Evolutionary conservation across 2,797 vertebrate genomes (phyloP), one percentile per base, ranked within the genome.

Genomic region (Halcyon leucocephala): DNA sequence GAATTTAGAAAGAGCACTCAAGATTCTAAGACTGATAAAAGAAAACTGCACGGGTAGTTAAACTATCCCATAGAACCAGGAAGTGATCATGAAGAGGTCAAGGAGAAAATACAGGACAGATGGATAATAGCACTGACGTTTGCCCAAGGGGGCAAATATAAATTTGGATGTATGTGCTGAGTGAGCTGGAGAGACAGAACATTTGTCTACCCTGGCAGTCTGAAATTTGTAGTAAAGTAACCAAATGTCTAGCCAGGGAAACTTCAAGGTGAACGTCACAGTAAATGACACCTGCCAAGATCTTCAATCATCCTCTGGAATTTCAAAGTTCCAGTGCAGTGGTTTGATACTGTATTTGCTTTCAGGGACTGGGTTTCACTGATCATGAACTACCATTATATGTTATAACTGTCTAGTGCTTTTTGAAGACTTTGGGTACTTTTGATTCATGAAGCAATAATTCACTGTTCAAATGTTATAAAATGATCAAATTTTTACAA

Each of bases 11-110:
- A 95, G 49, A 51, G 29, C 87, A 82, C 31, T 54, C 57, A 96
- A 92, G 85, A 96, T 96, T 97, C 92, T 80, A 95, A 93, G 95
- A 97, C 41, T 86, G 89, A 94, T 81, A 92, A 84, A 91, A 94
- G 76, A 88, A 95, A 70, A 93, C 58, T 86, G 62, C 78, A 64
- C 77, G 94, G 89, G 61, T 95, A 95, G 74, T 88, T 94, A 91
- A 86, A 55, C 54, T 48, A 82, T 79, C 74, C 78, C 74, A 78
- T 37, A 5, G 66, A 92, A 93, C 52, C 55, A 91, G 92, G 86
- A 94, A 97, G 78, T 28, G 91, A 93, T 42, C 57, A 57, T 25
- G 87, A 89, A 77, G 73, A 92, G 79, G 89, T 96, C 95, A 96
- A 96, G 86, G 90, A 91, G 61, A 94, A 97, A 97, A 92, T 57